Base-by-base conservation (phyloP, 2,888 invertebrate species). In the Mythimna ferrago region DNA sequence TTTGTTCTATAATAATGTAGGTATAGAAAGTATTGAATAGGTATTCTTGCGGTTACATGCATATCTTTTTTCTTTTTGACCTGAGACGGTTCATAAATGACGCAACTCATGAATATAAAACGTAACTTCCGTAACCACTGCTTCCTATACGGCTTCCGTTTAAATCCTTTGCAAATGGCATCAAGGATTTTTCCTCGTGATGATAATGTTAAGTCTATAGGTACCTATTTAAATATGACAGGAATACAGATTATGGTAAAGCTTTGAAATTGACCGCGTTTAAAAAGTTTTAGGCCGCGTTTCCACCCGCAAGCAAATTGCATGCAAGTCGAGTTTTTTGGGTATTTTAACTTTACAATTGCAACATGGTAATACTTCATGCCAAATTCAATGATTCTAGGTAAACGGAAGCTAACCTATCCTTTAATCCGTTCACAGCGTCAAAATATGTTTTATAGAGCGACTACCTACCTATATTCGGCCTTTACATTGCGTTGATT, bases 141-240 rank as follows among this genome's bases (percentile, higher is more conserved):
- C 44, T 80, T 80, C 76, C 80, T 80, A 65, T 26, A 21, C 9
- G 6, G 38, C 66, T 72, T 76, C 69, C 69, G 66, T 76, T 58
- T 69, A 53, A 32, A 57, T 54, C 38, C 6, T 35, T 56, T 63
- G 56, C 56, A 74, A 69, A 74, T 70, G 32, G n/a, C 66, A 51
- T 53, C 80, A 73, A 77, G 80, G 70, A 67, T 80, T 80, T 80
- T 77, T 71, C 80, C 77, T 77, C 62, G 60, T 60, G 48, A 7
- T 16, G 19, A 54, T 35, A 58, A 51, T 53, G 11, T 26, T 38
- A 38, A 44, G 35, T 66, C 53, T 61, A 48, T 54, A 32, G 32
- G 32, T 32, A 66, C 14, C 38, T 56, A 26, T 54, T 41, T n/a
- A 2, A 58, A 44, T 38, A 58, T 69, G 62, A 51, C 44, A 21